These are phyloP conservation scores for Apis florea DNA, from an alignment of 1,140 invertebrate species.

Conservation along the genomic window DNA sequence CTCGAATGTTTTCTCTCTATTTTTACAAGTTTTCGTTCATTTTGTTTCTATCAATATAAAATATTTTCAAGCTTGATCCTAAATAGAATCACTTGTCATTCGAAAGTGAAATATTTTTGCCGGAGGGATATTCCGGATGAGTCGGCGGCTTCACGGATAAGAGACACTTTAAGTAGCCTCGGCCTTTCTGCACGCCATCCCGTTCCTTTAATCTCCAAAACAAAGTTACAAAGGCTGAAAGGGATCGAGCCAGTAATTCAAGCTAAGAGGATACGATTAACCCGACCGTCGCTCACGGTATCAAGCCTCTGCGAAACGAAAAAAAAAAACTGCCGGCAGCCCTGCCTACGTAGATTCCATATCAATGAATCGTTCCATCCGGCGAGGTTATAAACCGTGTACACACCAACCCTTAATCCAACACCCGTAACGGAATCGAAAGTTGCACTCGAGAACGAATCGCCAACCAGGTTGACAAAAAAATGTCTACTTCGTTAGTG, in stretches of 20 bases:
- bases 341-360: constrained; percentile 8
- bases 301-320: not conserved
- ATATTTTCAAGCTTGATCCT: too few relatives aligned
- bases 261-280: constrained; percentile 31
- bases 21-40: too few relatives aligned
- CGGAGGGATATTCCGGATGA: not conserved
- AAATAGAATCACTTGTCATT: not conserved
- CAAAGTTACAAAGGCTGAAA: constrained; percentile 10
- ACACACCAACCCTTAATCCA: constrained; percentile 7
- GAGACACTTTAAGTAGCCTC: not conserved
- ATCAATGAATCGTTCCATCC: constrained; percentile 1
- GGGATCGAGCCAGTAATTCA: constrained; percentile 16
- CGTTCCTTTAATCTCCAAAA: constrained; percentile 10
- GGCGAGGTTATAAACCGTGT: too few relatives aligned
- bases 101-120: not conserved
- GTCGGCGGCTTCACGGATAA: constrained; percentile 1
- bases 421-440: constrained; percentile 4
- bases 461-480: not conserved
- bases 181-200: not conserved
- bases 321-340: not conserved
- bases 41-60: too few relatives aligned
- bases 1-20: too few relatives aligned
- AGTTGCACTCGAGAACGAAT: not conserved
- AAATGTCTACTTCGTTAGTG: not conserved
- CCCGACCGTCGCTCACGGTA: constrained; percentile 1